phyloP scores from a whole-genome alignment of 2,113 vertebrate species.

The Silurus glanis region DNA sequence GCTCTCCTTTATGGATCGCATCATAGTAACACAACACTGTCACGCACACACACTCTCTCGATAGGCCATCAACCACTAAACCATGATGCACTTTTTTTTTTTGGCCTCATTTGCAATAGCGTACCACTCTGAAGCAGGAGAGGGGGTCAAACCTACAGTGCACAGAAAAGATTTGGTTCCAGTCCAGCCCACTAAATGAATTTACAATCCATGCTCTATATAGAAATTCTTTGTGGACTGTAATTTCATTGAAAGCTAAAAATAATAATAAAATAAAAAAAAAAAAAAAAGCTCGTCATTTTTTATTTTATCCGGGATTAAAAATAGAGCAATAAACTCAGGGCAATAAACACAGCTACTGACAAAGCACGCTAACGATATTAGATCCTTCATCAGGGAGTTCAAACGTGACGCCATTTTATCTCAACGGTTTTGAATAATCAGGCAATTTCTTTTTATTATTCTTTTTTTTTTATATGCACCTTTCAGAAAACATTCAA shows the following conservation, averaged over 20 bases:
- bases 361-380: neutral
- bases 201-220: neutral
- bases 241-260: neutral
- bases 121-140: neutral
- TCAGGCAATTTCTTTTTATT: neutral
- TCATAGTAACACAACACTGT: conserved; percentile 1
- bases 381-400: neutral
- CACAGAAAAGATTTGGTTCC: neutral
- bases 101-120: neutral
- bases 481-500: neutral
- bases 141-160: neutral
- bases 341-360: neutral
- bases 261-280: neutral
- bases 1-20: neutral
- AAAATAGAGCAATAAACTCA: neutral
- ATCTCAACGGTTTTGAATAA: neutral
- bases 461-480: neutral
- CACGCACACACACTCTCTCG: neutral
- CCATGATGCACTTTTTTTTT: neutral
- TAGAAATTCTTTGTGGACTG: neutral
- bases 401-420: neutral
- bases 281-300: neutral
- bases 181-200: neutral
- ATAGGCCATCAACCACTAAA: neutral
- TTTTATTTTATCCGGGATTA: neutral